Base-by-base conservation (phyloP, 2,888 invertebrate species). In the Mesochorus sp. region DNA sequence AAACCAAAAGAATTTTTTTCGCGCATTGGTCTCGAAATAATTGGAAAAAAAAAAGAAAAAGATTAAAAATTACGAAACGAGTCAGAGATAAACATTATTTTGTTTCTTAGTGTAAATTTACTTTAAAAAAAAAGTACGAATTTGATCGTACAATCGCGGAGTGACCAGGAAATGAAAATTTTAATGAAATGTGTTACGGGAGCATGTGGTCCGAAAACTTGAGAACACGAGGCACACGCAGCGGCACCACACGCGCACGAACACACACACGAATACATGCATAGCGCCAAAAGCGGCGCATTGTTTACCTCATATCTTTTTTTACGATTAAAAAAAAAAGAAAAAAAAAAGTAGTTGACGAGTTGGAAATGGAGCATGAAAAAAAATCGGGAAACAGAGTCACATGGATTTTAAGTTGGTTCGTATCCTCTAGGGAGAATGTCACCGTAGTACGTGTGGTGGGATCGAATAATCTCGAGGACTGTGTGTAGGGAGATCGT, bases 201-300 rank as follows among this genome's bases (percentile, higher is more conserved):
- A 42, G 55, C 67, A 67, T 66, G 66, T 53, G 66, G 51, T 66
- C 26, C n/a, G n/a, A 31, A 66, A 37, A 49, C 10, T 53, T 26
- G 26, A 14, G 21, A 51, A 39, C 66, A 66, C 51, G 51, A 66
- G 66, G 51, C 19, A 64, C 47, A 21, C 31, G 61, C 28, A 61
- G 24, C 44, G 28, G 61, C 31, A 47, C 39, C 57, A 31, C 44
- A 31, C n/a, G 47, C 19, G 24, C 44, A 51, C 26, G 55, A 34
- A 24, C 26, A 53, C 53, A 44, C 67, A 76, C 73, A 73, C 73
- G 70, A 24, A 68, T 34, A 53, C 70, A 72, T 57, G 59, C 55
- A 71, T 55, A 73, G 77, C 78, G 73, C 70, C 61, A 74, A 74
- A 66, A 17, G 19, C 55, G 49, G 53, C n/a, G n/a, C 66, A 70